Evolutionary conservation across 2,888 invertebrate species (phyloP), one percentile per base, ranked within the genome.

Genomic region (Lysandra coridon): DNA sequence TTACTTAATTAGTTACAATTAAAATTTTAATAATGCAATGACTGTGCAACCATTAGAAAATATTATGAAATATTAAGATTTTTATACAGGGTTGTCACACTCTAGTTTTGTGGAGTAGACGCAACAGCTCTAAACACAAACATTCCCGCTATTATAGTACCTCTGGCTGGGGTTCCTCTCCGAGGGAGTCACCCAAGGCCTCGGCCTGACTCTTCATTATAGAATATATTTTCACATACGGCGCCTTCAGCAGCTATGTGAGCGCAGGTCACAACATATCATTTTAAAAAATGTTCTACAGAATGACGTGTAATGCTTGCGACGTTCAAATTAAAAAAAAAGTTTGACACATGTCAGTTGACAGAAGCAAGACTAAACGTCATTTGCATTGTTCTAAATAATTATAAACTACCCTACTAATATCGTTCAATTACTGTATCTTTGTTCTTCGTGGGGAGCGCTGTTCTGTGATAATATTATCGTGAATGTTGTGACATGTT

Each of bases 221-320:
- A 96, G 97, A 98, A 97, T 98, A 98, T 96, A 98, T 97, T 97
- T 98, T 98, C 96, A 97, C 97, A 96, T 98, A 98, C 91, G 98
- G 98, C 95, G 98, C 98, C 97, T 98, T 98, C 97, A 98, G 97
- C 95, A 98, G 97, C 98, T 98, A 95, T 87, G 88, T 85, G 86
- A 86, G 83, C 86, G 86, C 87, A 87, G 80, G 77, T 60, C 62
- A 73, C n/a, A 64, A 64, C 74, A 79, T 78, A 73, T 62, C 80
- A 83, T 73, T 30, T 78, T 69, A 33, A 37, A 69, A 33, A 69
- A 0, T 53, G 17, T 69, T 77, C 23, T 73, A 78, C 17, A 57
- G 53, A 57, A 57, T 74, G 74, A 75, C 75, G 75, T 30, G 23
- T 44, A 4, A 23, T 75, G 75, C 75, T 75, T 69, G 33, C 69